Evolutionary conservation across 1,140 invertebrate species (phyloP).

Genomic region (Steinernema khuongi): DNA sequence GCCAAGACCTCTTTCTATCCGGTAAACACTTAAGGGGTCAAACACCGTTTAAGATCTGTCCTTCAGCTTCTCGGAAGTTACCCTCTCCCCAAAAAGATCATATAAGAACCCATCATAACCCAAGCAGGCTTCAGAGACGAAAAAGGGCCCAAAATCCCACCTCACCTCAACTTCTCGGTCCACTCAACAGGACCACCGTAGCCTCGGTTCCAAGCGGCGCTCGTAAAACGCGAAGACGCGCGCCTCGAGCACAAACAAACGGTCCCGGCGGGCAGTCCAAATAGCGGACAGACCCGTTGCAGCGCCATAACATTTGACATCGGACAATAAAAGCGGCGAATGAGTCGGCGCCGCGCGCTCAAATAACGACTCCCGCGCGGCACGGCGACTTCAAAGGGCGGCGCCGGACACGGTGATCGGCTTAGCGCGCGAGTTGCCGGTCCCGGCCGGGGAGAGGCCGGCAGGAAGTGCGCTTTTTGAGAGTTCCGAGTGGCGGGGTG

Average conservation of each 20-base stretch:
- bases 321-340: not conserved
- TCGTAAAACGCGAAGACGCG: no score
- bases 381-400: slow-evolving; percentile 11
- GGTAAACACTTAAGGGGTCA: no score
- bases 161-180: not conserved
- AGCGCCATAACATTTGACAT: slow-evolving; percentile 9
- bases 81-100: not conserved
- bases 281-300: not conserved
- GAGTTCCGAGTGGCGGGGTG: no score
- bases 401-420: not conserved
- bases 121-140: not conserved
- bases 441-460: not conserved
- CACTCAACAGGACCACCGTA: no score
- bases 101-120: not conserved
- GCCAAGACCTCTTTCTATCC: no score
- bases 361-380: slow-evolving; percentile 13
- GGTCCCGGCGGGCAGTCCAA: not conserved
- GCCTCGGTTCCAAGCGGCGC: no score
- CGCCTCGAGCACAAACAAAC: not conserved
- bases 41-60: no score
- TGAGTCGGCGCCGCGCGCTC: not conserved
- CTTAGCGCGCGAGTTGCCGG: not conserved
- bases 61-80: no score
- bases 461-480: no score
- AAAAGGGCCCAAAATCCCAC: not conserved